Evolutionary conservation across 2,113 vertebrate genomes (phyloP).

Genomic region (Mirza zaza): DNA sequence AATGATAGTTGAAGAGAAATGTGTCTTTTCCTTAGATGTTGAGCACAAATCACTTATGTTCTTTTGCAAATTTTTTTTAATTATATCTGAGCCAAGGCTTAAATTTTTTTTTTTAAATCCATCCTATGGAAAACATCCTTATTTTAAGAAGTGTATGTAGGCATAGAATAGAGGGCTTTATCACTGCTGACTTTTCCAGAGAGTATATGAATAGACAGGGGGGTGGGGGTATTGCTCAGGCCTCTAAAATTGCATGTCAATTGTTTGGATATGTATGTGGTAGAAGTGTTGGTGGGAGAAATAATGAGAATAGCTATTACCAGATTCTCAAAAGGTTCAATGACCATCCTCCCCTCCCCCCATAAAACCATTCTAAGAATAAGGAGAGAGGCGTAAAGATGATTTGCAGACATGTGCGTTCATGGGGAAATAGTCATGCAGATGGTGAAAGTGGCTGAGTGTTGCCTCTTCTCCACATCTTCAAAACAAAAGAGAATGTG

Average conservation of each 20-base stretch:
- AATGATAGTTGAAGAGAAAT: constrained; percentile 33
- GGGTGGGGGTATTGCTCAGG: background rate
- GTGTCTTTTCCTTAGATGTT: constrained; percentile 40
- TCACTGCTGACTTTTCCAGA: background rate
- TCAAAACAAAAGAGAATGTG: background rate
- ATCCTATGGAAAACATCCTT: constrained; percentile 11
- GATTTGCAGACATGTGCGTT: background rate
- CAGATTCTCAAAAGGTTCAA: background rate
- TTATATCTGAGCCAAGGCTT: constrained; percentile 44
- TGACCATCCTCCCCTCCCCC: background rate
- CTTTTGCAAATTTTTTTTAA: constrained; percentile 37
- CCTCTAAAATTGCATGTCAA: background rate
- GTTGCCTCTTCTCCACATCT: background rate
- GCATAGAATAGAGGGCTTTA: background rate
- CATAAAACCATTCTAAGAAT: background rate
- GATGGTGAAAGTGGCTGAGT: background rate
- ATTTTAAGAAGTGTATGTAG: background rate
- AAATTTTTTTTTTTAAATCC: background rate
- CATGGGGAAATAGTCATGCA: background rate
- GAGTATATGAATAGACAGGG: background rate
- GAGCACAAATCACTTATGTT: constrained; percentile 43
- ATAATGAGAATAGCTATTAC: background rate
- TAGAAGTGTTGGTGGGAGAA: background rate
- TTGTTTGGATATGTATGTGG: background rate
- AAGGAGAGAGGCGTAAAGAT: background rate